Conservation (phyloP, 2,797 vertebrate genomes). For the Meda fulgida region DNA sequence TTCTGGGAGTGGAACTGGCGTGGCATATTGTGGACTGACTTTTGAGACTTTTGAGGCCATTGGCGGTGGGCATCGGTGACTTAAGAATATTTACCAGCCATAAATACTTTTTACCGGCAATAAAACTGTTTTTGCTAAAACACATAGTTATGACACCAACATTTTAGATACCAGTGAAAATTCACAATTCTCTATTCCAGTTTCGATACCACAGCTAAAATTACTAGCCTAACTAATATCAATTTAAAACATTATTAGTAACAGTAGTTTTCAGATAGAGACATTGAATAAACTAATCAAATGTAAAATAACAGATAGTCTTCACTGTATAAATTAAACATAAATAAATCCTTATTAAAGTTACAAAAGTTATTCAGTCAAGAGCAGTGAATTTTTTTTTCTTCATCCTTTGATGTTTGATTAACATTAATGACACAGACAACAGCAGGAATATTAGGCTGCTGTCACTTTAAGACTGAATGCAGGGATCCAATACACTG, state of each 20-base stretch:
- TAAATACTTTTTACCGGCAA: too few species aligned
- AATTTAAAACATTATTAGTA: not conserved
- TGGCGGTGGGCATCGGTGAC: too few species aligned
- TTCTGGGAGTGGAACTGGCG: not conserved
- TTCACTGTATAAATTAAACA: not conserved
- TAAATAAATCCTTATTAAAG: too few species aligned
- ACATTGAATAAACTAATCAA: not conserved
- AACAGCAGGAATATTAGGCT: not conserved
- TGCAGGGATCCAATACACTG: not conserved
- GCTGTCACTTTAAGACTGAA: not conserved
- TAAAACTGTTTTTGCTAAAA: too few species aligned
- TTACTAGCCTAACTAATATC: not conserved
- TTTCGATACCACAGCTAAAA: not conserved
- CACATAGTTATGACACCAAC: not conserved
- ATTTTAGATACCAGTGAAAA: not conserved
- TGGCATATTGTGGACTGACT: slow-evolving; percentile 7
- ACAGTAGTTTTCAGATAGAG: not conserved
- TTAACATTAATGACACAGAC: not conserved
- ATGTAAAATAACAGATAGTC: not conserved
- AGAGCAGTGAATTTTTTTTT: not conserved
- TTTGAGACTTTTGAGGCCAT: too few species aligned
- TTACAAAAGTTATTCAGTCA: not conserved
- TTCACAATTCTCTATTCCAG: not conserved
- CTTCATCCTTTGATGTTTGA: not conserved
- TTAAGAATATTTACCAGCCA: too few species aligned